Percentiles rank a stretch among this genome's conserved stretches.
These are phyloP conservation scores for Takifugu ocellatus DNA, from an alignment of 2,797 vertebrate genomes.

Conservation along the genomic window DNA sequence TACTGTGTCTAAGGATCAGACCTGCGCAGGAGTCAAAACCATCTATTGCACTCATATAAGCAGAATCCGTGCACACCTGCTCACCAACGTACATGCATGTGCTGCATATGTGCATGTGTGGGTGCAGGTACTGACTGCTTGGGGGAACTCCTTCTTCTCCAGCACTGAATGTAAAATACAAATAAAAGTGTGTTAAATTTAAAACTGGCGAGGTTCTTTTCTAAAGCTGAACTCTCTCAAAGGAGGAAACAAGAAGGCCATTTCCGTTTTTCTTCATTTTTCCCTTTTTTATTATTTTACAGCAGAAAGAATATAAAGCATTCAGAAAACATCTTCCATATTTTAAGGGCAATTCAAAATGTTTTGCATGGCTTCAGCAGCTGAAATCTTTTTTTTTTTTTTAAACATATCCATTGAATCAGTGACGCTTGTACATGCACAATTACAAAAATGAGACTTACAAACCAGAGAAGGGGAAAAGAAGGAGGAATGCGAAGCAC, in stretches of 20 bases:
- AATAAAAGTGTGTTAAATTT: constrained; percentile 54
- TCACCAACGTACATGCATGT: constrained; percentile 12
- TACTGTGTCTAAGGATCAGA: constrained; percentile 73
- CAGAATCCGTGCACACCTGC: constrained; percentile 18
- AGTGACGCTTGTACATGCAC: constrained; percentile 99
- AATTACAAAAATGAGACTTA: constrained; percentile 99
- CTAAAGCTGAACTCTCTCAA: constrained; percentile 18
- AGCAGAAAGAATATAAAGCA: constrained; percentile 99
- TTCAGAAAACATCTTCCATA: constrained; percentile 99
- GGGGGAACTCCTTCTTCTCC: constrained; percentile 12
- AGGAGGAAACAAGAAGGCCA: constrained; percentile 69
- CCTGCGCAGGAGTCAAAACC: constrained; percentile 30
- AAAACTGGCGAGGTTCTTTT: constrained; percentile 19
- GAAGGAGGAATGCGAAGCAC: constrained; percentile 70
- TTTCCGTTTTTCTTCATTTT: constrained; percentile 91
- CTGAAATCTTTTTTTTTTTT: constrained; percentile 90
- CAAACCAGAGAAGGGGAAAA: constrained; percentile 80
- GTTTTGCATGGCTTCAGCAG: constrained; percentile 99
- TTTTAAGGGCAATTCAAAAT: constrained; percentile 99
- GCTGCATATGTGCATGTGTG: constrained; percentile 20
- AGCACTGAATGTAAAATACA: constrained; percentile 14
- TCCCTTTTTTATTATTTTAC: constrained; percentile 99
- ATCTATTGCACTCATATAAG: constrained; percentile 21
- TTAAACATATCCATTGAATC: constrained; percentile 98
- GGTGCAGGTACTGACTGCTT: constrained; percentile 15